Conservation (phyloP, 1,140 invertebrate genomes). For the Amyelois transitella region DNA sequence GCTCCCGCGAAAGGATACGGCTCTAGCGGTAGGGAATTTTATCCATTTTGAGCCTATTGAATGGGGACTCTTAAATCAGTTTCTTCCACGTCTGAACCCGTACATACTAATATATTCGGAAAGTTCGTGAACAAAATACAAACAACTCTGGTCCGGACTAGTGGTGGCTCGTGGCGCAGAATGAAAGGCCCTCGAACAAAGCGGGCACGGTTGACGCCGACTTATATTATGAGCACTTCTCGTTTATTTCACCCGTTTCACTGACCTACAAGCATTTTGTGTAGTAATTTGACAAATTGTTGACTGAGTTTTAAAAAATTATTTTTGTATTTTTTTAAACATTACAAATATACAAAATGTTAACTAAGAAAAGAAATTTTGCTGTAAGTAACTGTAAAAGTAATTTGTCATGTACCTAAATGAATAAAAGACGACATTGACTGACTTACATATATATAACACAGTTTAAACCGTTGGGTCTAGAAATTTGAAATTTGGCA, state of each 20-base stretch:
- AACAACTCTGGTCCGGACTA: conserved; percentile 39
- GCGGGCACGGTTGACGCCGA: conserved; percentile 35
- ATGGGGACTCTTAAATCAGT: conserved; percentile 56
- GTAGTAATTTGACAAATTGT: not conserved
- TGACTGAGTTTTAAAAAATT: not conserved
- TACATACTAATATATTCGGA: conserved; percentile 65
- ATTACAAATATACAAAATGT: too few species aligned
- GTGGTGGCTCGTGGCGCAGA: conserved; percentile 34
- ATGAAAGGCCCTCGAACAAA: conserved; percentile 52
- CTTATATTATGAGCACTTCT: conserved; percentile 39
- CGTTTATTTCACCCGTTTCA: conserved; percentile 39
- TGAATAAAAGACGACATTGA: too few species aligned
- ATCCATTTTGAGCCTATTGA: conserved; percentile 45
- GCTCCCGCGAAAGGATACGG: conserved; percentile 11
- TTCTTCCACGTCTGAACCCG: conserved; percentile 50
- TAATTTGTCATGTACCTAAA: too few species aligned
- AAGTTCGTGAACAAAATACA: conserved; percentile 68
- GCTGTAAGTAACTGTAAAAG: too few species aligned
- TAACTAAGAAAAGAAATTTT: too few species aligned
- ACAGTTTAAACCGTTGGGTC: too few species aligned
- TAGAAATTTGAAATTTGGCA: too few species aligned
- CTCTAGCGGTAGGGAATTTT: conserved; percentile 27
- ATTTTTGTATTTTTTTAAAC: too few species aligned
- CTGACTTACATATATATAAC: too few species aligned
- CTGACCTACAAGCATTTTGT: not conserved